Conservation (phyloP, 2,113 vertebrate genomes). For the Odocoileus hemionus region DNA sequence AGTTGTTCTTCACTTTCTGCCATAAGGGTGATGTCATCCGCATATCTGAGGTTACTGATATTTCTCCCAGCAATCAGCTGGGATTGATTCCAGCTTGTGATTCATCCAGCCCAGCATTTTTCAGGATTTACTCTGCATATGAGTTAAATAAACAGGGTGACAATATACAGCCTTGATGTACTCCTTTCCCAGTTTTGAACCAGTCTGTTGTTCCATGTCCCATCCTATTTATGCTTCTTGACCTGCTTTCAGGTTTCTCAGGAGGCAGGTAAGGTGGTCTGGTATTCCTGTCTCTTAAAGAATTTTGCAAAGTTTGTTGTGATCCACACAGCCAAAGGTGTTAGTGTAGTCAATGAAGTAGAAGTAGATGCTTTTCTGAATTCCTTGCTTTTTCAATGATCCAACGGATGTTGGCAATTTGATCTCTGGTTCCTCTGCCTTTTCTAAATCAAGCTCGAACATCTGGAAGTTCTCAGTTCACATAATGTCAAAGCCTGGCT, state of each 20-base stretch:
- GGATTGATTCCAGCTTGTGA: too few relatives aligned
- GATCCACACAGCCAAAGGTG: background rate
- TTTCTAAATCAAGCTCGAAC: background rate
- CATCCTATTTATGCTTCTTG: background rate
- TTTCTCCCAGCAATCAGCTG: too few relatives aligned
- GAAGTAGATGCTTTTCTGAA: background rate
- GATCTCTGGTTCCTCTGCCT: background rate
- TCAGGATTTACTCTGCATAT: background rate
- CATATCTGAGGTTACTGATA: too few relatives aligned
- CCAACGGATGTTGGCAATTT: background rate
- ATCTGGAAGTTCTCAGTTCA: background rate
- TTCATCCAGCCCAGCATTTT: background rate
- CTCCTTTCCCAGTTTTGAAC: background rate
- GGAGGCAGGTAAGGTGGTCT: background rate
- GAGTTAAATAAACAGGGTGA: background rate
- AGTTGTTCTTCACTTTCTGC: background rate
- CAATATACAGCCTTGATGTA: background rate
- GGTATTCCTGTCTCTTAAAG: rapidly evolving
- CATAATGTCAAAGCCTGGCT: background rate
- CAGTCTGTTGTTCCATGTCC: background rate
- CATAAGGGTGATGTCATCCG: background rate
- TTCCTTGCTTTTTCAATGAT: background rate
- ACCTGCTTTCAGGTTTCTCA: background rate
- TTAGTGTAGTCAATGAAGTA: background rate
- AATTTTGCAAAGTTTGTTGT: background rate